Conservation (phyloP, 2,797 vertebrate genomes). For the Myiothlypis coronata region DNA sequence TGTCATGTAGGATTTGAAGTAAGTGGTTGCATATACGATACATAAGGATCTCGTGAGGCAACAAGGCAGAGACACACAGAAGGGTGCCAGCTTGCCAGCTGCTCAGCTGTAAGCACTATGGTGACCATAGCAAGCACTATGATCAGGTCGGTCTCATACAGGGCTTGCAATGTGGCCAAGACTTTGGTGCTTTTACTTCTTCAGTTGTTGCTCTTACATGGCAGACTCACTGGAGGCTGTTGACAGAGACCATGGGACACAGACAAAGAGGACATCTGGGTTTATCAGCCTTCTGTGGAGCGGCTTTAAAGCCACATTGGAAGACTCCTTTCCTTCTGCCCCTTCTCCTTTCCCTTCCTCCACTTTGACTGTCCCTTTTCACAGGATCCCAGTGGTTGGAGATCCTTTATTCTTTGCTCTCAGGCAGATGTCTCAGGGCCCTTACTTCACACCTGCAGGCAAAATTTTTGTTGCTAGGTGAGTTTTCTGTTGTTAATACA, state of each 20-base stretch:
- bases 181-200: background rate
- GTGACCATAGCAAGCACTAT: background rate
- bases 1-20: background rate
- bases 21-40: background rate
- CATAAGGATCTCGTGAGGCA: background rate
- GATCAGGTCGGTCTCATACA: background rate
- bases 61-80: background rate
- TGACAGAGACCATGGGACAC: background rate
- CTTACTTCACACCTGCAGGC: background rate
- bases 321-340: background rate
- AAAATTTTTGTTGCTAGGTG: background rate
- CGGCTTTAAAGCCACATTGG: background rate
- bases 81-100: background rate
- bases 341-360: rapidly evolving
- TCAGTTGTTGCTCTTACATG: background rate
- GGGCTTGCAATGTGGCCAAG: background rate
- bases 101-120: background rate
- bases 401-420: background rate
- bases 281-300: background rate
- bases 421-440: background rate
- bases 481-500: background rate
- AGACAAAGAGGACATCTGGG: background rate
- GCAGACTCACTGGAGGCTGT: background rate
- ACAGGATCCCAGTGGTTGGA: background rate
- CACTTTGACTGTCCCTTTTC: background rate